Base-by-base conservation (phyloP, 2,113 vertebrate species). In the Microcebus jonahi region DNA sequence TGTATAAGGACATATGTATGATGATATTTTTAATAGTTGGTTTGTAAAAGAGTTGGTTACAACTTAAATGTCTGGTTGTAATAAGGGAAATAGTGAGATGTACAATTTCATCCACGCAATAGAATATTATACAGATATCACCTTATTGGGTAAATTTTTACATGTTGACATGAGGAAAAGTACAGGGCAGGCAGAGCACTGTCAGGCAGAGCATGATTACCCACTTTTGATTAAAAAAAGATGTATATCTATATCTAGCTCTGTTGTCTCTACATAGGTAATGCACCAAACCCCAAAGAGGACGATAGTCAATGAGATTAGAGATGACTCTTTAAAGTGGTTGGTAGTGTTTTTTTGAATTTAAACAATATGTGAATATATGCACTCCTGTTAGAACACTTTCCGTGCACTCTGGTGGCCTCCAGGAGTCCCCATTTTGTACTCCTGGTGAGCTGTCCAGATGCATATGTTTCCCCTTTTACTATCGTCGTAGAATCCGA, bases 1-100 rank as follows among this genome's bases (percentile, higher is more conserved):
- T 90, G 23, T 68, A 15, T 80, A 93, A 42, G 36, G 68, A 67
- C 7, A 31, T 67, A 17, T 17, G n/a, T 39, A 84, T 21, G 73
- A 63, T 59, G 55, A 27, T 20, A 92, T 88, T 63, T n/a, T 94
- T 81, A 45, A 75, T 15, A 65, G 42, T 82, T 77, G n/a, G 45
- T 88, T 77, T 70, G 39, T 92, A 76, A 77, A 70, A 94, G 89
- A 80, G 63, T 34, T 94, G 68, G 55, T 82, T 57, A 36, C 6
- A 65, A 25, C 3, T 61, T 84, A 76, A 96, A 81, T 89, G 48
- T 45, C 31, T 83, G 31, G 53, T 45, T 48, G 53, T 45, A 59
- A 85, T 12, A 65, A 73, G 27, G 15, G 14, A 92, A 91, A 70
- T 50, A n/a, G 71, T 67, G 48, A 90, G 45, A 90, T 75, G 53